Percentiles rank a stretch among this genome's conserved stretches.
Conservation (phyloP, 2,113 vertebrate genomes). For the Spermophilus dauricus region DNA sequence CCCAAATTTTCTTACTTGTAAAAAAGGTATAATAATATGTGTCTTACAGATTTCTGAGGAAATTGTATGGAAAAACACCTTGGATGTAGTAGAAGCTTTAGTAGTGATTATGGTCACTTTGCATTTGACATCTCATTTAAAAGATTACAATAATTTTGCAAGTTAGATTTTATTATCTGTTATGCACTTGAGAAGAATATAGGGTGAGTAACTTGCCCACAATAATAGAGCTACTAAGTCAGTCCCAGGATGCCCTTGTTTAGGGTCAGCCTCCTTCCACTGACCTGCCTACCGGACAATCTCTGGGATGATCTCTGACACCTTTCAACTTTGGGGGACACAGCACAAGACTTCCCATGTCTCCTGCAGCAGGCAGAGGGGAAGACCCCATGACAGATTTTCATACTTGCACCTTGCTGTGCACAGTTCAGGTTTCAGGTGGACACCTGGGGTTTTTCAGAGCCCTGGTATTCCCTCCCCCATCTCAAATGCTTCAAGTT, state of each 20-base stretch:
- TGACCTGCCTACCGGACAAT: not conserved
- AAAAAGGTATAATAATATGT: not conserved
- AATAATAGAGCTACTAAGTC: not conserved
- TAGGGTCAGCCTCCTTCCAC: not conserved
- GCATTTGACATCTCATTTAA: constrained; percentile 9
- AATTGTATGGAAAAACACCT: not conserved
- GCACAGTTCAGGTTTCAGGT: not conserved
- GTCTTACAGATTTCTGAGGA: not conserved
- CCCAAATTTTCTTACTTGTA: not conserved
- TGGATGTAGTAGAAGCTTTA: not conserved
- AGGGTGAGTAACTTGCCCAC: not conserved
- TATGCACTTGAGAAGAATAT: not conserved
- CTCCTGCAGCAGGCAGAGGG: not conserved
- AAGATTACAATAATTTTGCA: not conserved
- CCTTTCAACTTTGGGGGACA: not conserved
- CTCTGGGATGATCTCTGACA: not conserved
- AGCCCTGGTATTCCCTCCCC: not conserved
- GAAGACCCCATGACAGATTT: too few species aligned
- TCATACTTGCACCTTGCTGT: too few species aligned
- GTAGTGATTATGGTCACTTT: not conserved
- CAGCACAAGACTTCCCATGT: not conserved
- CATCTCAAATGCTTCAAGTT: not conserved
- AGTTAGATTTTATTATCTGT: not conserved
- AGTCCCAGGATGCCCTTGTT: not conserved
- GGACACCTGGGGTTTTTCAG: not conserved